A percentile compares a stretch with the other conserved stretches of the same genome.
These are phyloP conservation scores for Laspeyria flexula DNA, from an alignment of 2,888 invertebrate genomes.

Conservation along the genomic window DNA sequence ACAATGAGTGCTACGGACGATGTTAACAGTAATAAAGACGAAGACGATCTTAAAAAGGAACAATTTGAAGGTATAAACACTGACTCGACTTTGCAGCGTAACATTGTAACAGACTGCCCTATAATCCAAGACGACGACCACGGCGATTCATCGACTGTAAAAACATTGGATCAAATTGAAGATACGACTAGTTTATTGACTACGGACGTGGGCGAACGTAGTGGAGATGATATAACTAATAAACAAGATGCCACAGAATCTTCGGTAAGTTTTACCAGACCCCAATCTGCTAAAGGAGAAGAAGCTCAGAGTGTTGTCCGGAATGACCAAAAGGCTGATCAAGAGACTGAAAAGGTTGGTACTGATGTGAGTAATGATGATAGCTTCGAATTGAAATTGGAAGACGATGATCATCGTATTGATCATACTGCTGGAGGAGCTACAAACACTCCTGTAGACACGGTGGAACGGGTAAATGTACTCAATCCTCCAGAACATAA, in stretches of 20 bases:
- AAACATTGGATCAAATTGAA: not conserved
- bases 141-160: not conserved
- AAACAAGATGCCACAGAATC: not conserved
- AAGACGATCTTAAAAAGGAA: not conserved
- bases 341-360: not conserved
- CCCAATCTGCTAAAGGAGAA: not conserved
- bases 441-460: no score
- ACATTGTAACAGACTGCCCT: not conserved
- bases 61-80: not conserved
- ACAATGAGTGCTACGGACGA: slow-evolving; percentile 29
- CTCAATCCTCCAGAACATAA: not conserved
- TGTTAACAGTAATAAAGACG: slow-evolving; percentile 9
- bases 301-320: no score
- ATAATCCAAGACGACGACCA: not conserved
- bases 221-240: not conserved
- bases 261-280: not conserved
- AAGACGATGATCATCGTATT: slow-evolving; percentile 62
- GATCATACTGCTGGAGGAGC: slow-evolving; percentile 25
- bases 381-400: slow-evolving; percentile 60
- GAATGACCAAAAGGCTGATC: not conserved
- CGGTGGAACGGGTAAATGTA: no score
- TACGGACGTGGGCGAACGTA: not conserved
- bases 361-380: not conserved
- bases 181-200: not conserved
- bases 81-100: not conserved